phyloP scores from a whole-genome alignment of 2,113 vertebrate species.

The Stomatorhinus ivindoensis region DNA sequence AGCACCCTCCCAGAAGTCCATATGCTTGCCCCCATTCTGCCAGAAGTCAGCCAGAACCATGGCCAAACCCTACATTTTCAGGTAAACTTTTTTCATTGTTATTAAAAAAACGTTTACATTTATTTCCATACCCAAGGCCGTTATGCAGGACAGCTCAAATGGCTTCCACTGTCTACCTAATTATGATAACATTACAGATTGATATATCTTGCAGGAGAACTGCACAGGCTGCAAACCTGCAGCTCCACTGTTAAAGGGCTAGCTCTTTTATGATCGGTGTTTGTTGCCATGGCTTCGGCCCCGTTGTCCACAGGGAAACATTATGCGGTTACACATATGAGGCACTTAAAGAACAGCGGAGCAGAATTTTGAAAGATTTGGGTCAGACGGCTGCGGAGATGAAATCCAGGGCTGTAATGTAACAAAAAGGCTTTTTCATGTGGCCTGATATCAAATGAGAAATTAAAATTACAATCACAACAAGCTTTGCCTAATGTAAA shows the following conservation, averaged over 20 bases:
- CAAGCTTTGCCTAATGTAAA: slow-evolving; percentile 4
- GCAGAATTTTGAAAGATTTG: slow-evolving; percentile 4
- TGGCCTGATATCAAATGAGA: not conserved
- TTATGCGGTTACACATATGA: slow-evolving; percentile 26
- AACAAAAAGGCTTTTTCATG: not conserved
- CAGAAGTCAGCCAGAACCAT: not conserved
- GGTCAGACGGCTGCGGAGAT: slow-evolving; percentile 15
- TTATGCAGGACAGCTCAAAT: not conserved
- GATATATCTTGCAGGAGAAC: not conserved
- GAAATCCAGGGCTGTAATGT: not conserved
- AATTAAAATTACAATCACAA: not conserved
- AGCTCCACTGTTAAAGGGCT: not conserved
- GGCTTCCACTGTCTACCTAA: not conserved
- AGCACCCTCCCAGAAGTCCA: slow-evolving; percentile 25
- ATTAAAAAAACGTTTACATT: not conserved
- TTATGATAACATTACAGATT: not conserved
- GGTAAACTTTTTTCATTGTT: not conserved
- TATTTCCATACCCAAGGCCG: not conserved
- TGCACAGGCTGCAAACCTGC: not conserved
- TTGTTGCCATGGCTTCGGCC: slow-evolving; percentile 7
- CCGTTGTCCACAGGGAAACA: slow-evolving; percentile 30
- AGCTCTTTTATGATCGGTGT: not conserved
- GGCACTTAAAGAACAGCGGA: slow-evolving; percentile 25
- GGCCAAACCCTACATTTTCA: not conserved
- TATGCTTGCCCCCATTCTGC: not conserved